Conservation (phyloP, 2,888 invertebrate species). For the Drosophila cyrtoloma region DNA sequence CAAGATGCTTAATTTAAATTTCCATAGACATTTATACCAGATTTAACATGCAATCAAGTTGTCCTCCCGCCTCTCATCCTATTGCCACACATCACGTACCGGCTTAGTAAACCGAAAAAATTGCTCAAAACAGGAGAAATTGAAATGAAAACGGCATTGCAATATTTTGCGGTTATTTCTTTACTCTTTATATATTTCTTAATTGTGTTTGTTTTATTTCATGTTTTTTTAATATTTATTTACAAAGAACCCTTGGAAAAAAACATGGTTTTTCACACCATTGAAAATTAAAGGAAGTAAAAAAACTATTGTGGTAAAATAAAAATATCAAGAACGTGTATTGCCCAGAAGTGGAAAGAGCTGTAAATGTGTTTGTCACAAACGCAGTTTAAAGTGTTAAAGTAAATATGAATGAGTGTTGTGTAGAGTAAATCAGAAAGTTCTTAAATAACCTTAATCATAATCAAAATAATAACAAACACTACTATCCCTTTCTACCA, state of each 20-base stretch:
- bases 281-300: neutral
- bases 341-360: neutral
- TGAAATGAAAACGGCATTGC: neutral
- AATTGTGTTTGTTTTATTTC: slow-evolving; percentile 35
- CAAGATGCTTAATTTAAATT: slow-evolving; percentile 15
- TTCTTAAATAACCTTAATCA: neutral
- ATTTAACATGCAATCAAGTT: slow-evolving; percentile 21
- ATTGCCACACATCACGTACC: neutral
- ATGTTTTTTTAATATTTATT: slow-evolving; percentile 7
- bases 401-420: neutral
- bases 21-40: slow-evolving; percentile 21
- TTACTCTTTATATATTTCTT: slow-evolving; percentile 23
- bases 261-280: neutral
- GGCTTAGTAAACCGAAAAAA: slow-evolving; percentile 1
- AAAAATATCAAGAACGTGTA: neutral
- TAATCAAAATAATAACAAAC: neutral
- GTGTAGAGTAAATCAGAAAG: neutral
- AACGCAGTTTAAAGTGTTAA: neutral
- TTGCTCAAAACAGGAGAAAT: neutral
- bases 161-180: slow-evolving; percentile 12
- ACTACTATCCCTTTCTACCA: neutral
- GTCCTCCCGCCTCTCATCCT: neutral
- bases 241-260: neutral
- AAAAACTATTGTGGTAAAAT: slow-evolving; percentile 12
- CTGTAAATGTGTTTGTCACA: neutral